Percentiles rank a stretch among this genome's conserved stretches.
These are phyloP conservation scores for Hepsetus odoe DNA, from an alignment of 2,113 vertebrate genomes.

Conservation along the genomic window DNA sequence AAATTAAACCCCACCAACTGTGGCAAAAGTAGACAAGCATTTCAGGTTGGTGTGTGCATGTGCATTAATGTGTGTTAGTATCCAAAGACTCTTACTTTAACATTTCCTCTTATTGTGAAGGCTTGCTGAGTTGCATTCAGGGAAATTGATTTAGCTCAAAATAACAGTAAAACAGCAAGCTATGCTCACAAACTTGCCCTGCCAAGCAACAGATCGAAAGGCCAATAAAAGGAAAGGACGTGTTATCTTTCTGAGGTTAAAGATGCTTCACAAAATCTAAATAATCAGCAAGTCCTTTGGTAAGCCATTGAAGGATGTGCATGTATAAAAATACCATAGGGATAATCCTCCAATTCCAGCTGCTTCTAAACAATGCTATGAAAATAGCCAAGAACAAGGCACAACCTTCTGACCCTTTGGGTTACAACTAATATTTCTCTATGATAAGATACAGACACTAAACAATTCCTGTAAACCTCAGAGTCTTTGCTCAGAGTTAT, in stretches of 20 bases:
- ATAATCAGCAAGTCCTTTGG: neutral
- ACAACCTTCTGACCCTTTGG: neutral
- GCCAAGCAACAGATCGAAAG: constrained; percentile 6
- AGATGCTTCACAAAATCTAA: neutral
- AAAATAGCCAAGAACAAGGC: neutral
- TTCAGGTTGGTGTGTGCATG: neutral
- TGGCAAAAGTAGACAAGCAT: neutral
- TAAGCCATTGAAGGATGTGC: neutral
- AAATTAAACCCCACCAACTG: neutral
- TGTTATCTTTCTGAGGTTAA: neutral
- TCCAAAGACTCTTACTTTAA: neutral
- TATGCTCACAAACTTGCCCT: neutral
- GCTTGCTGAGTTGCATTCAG: neutral
- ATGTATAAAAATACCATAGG: neutral
- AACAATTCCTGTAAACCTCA: neutral
- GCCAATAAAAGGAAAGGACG: neutral
- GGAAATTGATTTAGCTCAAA: constrained; percentile 6
- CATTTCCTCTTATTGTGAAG: neutral
- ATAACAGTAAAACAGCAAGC: neutral
- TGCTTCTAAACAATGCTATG: neutral
- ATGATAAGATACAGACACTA: neutral
- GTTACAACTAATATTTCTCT: neutral
- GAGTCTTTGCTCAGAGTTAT: too few species aligned
- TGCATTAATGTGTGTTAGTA: neutral
- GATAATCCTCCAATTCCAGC: neutral